Conservation (phyloP, 2,888 invertebrate genomes). For the Choreutis nemorana region DNA sequence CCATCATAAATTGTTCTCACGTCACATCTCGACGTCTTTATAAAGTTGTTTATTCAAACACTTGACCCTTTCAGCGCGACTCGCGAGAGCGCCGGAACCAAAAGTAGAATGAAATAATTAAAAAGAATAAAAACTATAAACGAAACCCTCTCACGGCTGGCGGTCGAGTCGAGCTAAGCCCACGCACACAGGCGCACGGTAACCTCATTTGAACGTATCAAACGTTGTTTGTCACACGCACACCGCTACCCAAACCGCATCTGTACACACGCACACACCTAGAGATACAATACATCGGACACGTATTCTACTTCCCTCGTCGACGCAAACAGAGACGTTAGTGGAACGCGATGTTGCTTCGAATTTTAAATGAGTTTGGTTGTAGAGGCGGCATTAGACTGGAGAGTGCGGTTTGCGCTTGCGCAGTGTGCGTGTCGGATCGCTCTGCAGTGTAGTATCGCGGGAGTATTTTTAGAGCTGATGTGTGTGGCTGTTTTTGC, state of each 20-base stretch:
- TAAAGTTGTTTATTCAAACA: slow-evolving; percentile 40
- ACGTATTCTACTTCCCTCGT: too few species aligned
- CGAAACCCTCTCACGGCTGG: slow-evolving; percentile 26
- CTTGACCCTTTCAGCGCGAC: slow-evolving; percentile 54
- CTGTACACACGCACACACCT: slow-evolving; percentile 14
- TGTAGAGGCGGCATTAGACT: slow-evolving; percentile 39
- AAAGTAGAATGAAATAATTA: slow-evolving; percentile 32
- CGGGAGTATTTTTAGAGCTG: slow-evolving; percentile 56
- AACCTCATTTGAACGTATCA: slow-evolving; percentile 46
- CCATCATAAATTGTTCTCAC: slow-evolving; percentile 41
- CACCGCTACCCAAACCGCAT: slow-evolving; percentile 6
- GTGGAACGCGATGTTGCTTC: slow-evolving; percentile 19
- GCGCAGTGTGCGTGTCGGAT: slow-evolving; percentile 21
- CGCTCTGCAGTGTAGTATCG: slow-evolving; percentile 17
- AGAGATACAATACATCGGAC: too few species aligned
- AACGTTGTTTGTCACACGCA: slow-evolving; percentile 21
- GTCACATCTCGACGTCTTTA: slow-evolving; percentile 46
- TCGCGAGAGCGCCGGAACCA: slow-evolving; percentile 22
- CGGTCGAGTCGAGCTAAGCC: slow-evolving; percentile 10
- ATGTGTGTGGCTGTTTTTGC: slow-evolving; percentile 54
- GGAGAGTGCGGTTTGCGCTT: slow-evolving; percentile 26
- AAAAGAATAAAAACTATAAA: slow-evolving; percentile 49
- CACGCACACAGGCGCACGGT: slow-evolving; percentile 27
- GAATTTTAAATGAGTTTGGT: slow-evolving; percentile 24
- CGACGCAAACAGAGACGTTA: slow-evolving; percentile 3